Evolutionary conservation across 2,797 vertebrate genomes (phyloP).

Genomic region (Gambelia wislizenii): DNA sequence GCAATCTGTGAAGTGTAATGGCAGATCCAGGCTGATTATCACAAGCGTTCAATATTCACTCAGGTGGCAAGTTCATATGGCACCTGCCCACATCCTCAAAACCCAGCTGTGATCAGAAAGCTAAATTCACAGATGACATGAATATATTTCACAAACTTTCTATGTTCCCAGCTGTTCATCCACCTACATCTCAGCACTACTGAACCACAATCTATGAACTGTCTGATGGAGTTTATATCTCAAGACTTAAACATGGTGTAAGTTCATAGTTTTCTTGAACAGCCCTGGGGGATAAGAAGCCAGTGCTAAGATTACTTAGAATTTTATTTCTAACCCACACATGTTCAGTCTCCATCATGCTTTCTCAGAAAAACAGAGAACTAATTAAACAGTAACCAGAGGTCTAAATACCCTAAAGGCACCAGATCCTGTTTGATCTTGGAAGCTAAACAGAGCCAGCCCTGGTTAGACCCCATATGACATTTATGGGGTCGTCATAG

Average conservation of each 20-base stretch:
- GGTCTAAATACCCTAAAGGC: no score
- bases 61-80: background rate
- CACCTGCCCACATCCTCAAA: background rate
- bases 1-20: background rate
- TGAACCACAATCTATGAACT: background rate
- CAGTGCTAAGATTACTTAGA: background rate
- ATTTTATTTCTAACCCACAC: background rate
- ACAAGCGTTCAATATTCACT: background rate
- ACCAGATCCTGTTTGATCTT: no score
- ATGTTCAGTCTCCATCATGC: background rate
- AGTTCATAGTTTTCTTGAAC: constrained; percentile 7
- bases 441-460: no score
- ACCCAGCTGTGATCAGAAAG: background rate
- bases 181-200: background rate
- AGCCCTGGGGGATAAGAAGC: background rate
- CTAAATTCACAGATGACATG: background rate
- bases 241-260: background rate
- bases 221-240: background rate
- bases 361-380: background rate
- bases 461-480: no score
- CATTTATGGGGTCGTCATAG: no score
- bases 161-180: background rate
- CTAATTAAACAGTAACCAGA: background rate
- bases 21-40: background rate
- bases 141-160: background rate